Evolutionary conservation across 2,113 vertebrate species (phyloP).

Genomic region (Pterocles gutturalis): DNA sequence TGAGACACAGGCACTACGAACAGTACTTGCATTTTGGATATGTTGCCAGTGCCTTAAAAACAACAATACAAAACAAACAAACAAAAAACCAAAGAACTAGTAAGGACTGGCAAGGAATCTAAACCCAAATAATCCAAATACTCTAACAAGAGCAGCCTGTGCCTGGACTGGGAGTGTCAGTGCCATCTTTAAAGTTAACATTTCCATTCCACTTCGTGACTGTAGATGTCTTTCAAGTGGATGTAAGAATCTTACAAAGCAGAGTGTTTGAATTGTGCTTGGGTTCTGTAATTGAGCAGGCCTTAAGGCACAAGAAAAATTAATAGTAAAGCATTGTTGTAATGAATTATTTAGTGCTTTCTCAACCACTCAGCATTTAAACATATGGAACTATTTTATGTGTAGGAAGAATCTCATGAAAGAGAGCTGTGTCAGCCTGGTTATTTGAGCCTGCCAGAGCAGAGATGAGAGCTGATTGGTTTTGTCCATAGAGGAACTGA

Average conservation of each 20-base stretch:
- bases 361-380: slow-evolving; percentile 34
- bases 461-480: background rate
- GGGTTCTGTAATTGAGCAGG: background rate
- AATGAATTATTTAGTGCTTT: slow-evolving; percentile 53
- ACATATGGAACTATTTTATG: slow-evolving; percentile 60
- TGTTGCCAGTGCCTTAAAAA: background rate
- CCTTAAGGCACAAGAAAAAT: slow-evolving; percentile 43
- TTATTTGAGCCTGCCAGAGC: slow-evolving; percentile 24
- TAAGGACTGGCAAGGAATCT: background rate
- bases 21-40: background rate
- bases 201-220: background rate
- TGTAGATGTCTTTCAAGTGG: background rate
- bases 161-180: background rate
- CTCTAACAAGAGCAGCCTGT: background rate
- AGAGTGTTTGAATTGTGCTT: background rate
- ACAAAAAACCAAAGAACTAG: background rate
- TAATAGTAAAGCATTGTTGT: slow-evolving; percentile 47
- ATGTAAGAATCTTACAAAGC: background rate
- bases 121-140: background rate
- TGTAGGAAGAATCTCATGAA: slow-evolving; percentile 52
- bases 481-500: background rate
- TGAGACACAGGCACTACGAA: background rate
- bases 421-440: slow-evolving; percentile 23
- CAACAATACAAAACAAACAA: background rate
- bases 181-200: background rate